A percentile compares a stretch with the other conserved stretches of the same genome.
phyloP scores from a whole-genome alignment of 2,113 vertebrate genomes.

The Ancistrus triradiatus region DNA sequence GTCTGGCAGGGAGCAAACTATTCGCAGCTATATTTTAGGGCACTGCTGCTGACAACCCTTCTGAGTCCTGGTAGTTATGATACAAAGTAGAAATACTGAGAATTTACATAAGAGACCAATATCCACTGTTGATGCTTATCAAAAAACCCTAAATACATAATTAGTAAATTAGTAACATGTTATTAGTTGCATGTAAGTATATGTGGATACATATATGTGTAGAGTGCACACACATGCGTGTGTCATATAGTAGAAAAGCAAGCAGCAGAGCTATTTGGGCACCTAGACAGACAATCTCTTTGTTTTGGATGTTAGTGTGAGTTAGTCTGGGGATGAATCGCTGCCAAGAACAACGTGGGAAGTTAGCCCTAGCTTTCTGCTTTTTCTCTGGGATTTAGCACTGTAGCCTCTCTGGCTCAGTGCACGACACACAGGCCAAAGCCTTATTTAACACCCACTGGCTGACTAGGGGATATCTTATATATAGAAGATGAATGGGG shows the following conservation, averaged over 20 bases:
- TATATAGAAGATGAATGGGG: neutral
- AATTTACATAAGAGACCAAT: slow-evolving; percentile 52
- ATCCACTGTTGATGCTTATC: too few species aligned
- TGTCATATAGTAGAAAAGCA: slow-evolving; percentile 6
- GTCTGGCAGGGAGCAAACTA: slow-evolving; percentile 55
- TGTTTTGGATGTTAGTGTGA: slow-evolving; percentile 66
- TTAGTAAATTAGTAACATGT: slow-evolving; percentile 52
- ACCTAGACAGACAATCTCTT: slow-evolving; percentile 69
- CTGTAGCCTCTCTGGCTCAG: slow-evolving; percentile 47
- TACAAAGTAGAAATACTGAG: slow-evolving; percentile 54
- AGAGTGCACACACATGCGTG: neutral
- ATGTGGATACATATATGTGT: neutral
- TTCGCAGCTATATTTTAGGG: slow-evolving; percentile 59
- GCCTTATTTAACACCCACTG: slow-evolving; percentile 47
- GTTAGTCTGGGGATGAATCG: slow-evolving; percentile 45
- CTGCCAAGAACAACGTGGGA: slow-evolving; percentile 69
- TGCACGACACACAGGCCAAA: slow-evolving; percentile 41
- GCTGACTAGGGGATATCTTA: neutral
- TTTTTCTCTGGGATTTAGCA: slow-evolving; percentile 51
- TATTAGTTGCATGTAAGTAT: too few species aligned
- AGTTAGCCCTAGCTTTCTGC: slow-evolving; percentile 51
- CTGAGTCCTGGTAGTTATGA: slow-evolving; percentile 56
- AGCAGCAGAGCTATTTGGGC: slow-evolving; percentile 53
- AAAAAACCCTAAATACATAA: too few species aligned
- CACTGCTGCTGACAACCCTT: slow-evolving; percentile 54